Conservation (phyloP, 2,888 invertebrate genomes). For the Noctua janthina region DNA sequence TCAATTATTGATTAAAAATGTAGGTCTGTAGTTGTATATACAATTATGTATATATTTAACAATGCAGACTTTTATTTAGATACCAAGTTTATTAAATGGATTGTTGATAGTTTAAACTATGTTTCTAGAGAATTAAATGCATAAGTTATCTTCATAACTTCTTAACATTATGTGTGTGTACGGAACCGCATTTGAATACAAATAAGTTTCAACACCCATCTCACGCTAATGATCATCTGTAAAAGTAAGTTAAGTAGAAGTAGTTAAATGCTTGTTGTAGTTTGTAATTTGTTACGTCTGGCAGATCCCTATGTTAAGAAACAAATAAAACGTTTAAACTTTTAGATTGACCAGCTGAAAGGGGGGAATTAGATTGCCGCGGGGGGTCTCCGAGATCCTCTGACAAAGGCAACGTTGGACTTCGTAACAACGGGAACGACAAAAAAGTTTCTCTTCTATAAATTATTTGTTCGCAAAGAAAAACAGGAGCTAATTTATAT, state of each 20-base stretch:
- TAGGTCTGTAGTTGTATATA: background rate
- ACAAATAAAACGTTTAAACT: constrained; percentile 65
- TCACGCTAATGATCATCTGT: constrained; percentile 69
- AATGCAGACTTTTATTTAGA: background rate
- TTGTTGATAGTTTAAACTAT: background rate
- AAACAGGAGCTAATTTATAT: constrained; percentile 68
- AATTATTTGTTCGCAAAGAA: constrained; percentile 71
- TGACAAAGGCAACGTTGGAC: constrained; percentile 81
- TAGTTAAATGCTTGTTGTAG: constrained; percentile 61
- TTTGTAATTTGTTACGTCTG: constrained; percentile 65
- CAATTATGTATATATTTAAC: background rate
- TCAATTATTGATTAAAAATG: constrained; percentile 28
- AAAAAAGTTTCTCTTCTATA: constrained; percentile 74
- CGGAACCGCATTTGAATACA: constrained; percentile 57
- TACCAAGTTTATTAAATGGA: background rate
- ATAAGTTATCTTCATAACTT: constrained; percentile 19
- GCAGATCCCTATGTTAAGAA: constrained; percentile 47
- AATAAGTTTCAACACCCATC: constrained; percentile 68
- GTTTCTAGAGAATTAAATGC: background rate
- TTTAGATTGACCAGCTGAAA: constrained; percentile 74
- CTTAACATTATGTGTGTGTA: background rate
- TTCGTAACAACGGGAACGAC: constrained; percentile 65
- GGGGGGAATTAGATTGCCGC: constrained; percentile 82
- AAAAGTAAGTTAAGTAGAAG: constrained; percentile 65
- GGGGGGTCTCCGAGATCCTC: constrained; percentile 77